phyloP scores from a whole-genome alignment of 2,113 vertebrate species.

The Ia io region DNA sequence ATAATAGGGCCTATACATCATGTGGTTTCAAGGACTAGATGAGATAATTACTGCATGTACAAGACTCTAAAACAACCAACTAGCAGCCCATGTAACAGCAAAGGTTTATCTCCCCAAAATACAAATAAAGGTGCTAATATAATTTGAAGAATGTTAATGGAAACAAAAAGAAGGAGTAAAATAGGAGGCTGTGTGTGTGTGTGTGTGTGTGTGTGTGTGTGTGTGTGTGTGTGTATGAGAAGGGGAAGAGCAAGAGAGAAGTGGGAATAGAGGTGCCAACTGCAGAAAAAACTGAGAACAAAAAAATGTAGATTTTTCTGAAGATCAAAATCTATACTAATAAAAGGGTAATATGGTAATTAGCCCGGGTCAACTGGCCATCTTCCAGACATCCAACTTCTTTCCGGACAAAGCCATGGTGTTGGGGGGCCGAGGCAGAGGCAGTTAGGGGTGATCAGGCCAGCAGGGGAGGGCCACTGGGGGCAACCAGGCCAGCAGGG shows the following conservation, averaged over 20 bases:
- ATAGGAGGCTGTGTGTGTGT: background rate
- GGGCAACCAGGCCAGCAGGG: no score
- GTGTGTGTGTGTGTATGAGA: background rate
- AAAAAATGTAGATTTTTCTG: background rate
- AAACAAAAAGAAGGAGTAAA: conserved; percentile 25
- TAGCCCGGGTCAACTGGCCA: no score
- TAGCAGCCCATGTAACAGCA: background rate
- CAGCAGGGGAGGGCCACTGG: no score
- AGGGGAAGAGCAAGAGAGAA: background rate
- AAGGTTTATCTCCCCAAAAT: background rate
- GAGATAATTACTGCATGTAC: background rate
- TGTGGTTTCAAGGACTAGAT: background rate
- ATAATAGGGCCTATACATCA: background rate
- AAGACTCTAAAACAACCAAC: background rate
- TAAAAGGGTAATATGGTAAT: no score
- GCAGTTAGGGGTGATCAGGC: no score
- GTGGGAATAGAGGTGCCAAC: background rate
- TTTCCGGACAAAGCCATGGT: no score
- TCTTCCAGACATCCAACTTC: no score
- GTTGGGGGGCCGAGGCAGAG: no score
- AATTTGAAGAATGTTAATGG: background rate
- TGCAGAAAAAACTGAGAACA: background rate
- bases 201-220: background rate
- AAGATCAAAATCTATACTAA: background rate
- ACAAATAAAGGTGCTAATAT: background rate